phyloP scores from a whole-genome alignment of 2,888 invertebrate genomes.

The Vanessa cardui region DNA sequence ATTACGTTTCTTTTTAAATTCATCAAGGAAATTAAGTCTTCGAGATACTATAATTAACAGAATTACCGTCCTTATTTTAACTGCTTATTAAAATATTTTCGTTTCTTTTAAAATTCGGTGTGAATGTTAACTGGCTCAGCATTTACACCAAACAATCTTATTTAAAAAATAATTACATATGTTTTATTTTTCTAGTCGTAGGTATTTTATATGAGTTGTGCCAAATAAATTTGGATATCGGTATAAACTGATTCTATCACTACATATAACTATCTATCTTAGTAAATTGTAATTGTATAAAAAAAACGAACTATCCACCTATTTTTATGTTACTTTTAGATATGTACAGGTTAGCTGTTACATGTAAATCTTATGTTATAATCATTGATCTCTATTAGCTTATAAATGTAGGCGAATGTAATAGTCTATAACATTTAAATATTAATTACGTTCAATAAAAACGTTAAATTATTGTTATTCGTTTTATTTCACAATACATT shows the following conservation, averaged over 20 bases:
- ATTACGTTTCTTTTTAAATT: slow-evolving; percentile 4
- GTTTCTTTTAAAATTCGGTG: slow-evolving; percentile 23
- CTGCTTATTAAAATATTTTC: slow-evolving; percentile 10
- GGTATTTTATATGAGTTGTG: slow-evolving; percentile 39
- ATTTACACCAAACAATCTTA: slow-evolving; percentile 36
- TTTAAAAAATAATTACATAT: not conserved
- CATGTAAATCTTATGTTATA: slow-evolving; percentile 54
- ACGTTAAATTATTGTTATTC: slow-evolving; percentile 66
- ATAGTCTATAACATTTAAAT: slow-evolving; percentile 57
- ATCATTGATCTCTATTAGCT: slow-evolving; percentile 63
- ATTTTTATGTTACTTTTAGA: slow-evolving; percentile 39
- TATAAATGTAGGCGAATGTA: slow-evolving; percentile 68
- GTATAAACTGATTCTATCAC: slow-evolving; percentile 15
- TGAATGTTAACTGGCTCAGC: slow-evolving; percentile 65
- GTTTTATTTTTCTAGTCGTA: slow-evolving; percentile 19
- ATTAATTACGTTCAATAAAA: slow-evolving; percentile 81
- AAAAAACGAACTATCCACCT: slow-evolving; percentile 40
- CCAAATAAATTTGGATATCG: slow-evolving; percentile 41
- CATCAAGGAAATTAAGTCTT: slow-evolving; percentile 10
- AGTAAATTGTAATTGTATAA: slow-evolving; percentile 36
- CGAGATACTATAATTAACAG: slow-evolving; percentile 18
- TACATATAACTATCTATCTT: slow-evolving; percentile 19
- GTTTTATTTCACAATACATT: slow-evolving; percentile 46
- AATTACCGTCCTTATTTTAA: slow-evolving; percentile 29
- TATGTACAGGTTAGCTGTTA: slow-evolving; percentile 49